Evolutionary conservation across 2,113 vertebrate genomes (phyloP), one percentile per base, ranked within the genome.

Genomic region (Lepidothrix coronata): DNA sequence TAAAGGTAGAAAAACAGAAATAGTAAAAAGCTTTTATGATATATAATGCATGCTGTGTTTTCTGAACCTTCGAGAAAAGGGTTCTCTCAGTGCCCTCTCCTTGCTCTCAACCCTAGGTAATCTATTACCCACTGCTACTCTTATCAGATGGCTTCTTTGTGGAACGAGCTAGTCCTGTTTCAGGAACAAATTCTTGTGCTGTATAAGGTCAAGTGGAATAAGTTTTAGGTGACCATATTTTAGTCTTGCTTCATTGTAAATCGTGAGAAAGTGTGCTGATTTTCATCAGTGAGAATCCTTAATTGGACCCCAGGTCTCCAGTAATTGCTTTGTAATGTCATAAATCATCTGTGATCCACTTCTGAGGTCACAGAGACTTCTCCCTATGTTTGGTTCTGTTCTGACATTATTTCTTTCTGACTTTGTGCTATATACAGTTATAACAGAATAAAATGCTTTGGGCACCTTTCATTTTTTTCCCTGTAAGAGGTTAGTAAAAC

Each of bases 401-500:
- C 78, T 89, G 75, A 68, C n/a, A 59, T 19, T 37, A 14, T 86
- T 89, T 93, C 59, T 82, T 77, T 97, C 77, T 80, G 72, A 81
- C 57, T 89, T 75, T 78, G 58, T 78, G 46, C 62, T 94, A 96
- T 95, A 63, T 83, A 22, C 91, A 86, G 92, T 96, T 92, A 87
- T 62, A 82, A 49, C 9, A 51, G 63, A 89, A 62, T 82, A 93
- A 92, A 63, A 70, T 52, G 44, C 79, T 95, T 92, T 74, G 58
- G 51, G 25, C 13, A 85, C 62, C 80, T 97, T 97, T 96, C 81
- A 46, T 93, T 97, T 95, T 97, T 96, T 89, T 57, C 75, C 66
- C 83, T 86, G 18, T 94, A 95, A 96, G 81, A 93, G 68, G 43
- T 68, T 95, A 97, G 93, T 97, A 97, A 98, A 97, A 78, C 35